Evolutionary conservation across 2,797 vertebrate species (phyloP), one percentile per base, ranked within the genome.

Genomic region (Hoplostethus mediterraneus): DNA sequence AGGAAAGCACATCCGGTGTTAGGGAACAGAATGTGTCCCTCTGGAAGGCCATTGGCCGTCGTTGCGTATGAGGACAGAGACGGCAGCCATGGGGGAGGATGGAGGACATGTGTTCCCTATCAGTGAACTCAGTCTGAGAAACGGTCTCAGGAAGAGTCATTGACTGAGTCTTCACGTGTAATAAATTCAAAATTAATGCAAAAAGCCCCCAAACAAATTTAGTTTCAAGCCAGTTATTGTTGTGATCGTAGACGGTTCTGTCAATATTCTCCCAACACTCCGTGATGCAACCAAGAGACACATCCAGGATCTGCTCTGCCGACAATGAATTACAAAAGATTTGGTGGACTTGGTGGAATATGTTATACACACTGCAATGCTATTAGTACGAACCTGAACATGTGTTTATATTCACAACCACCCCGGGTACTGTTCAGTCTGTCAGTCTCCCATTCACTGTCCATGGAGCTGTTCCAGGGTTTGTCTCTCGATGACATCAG

Each of bases 1-100:
- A 55, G 36, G 54, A 80, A 73, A 80, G 79, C 66, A 76, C 82
- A 81, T 89, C 80, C 76, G 68, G 76, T 79, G 53, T 68, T 36
- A 36, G 69, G 82, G 69, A 83, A 82, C 79, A 70, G 82, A 80
- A 74, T 42, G 58, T 61, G 69, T 80, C 80, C 66, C 42, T 53
- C 49, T 58, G 82, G 73, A 77, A 75, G 73, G 71, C 54, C 63
- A 28, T 16, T 10, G 30, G 67, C 70, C 25, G 6, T 42, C 63
- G 36, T 31, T n/a, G 54, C 51, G 47, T 44, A 13, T 33, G 56
- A 73, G 54, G 71, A 73, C 31, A 45, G 53, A 82, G 77, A 75
- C 57, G 14, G 64, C 67, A 69, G 63, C 53, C 40, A n/a, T 16
- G 42, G 42, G 33, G 45, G 66, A 77, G 3, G 44, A 67, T 62